Conservation (phyloP, 2,113 vertebrate species). For the Brachyhypopomus gauderio region DNA sequence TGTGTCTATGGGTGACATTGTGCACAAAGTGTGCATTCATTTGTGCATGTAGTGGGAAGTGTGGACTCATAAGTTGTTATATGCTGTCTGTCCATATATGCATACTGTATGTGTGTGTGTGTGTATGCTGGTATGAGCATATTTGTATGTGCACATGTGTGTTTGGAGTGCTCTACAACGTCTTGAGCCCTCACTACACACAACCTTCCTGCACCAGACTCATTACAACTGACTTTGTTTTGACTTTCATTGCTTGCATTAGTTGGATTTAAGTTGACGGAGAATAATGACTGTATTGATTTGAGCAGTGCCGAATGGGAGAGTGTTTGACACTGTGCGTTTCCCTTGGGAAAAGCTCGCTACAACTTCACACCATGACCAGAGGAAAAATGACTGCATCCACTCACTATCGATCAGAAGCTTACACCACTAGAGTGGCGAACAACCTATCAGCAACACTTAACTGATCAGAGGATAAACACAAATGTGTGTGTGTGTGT, state of each 20-base stretch:
- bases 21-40: background rate
- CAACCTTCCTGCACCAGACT: slow-evolving; percentile 28
- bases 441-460: slow-evolving; percentile 72
- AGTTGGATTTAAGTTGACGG: slow-evolving; percentile 79
- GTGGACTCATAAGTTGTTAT: background rate
- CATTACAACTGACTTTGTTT: slow-evolving; percentile 73
- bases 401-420: slow-evolving; percentile 77
- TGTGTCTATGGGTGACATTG: slow-evolving; percentile 26
- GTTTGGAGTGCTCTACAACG: slow-evolving; percentile 62
- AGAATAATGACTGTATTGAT: slow-evolving; percentile 82
- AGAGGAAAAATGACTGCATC: slow-evolving; percentile 56
- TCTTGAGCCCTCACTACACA: slow-evolving; percentile 52
- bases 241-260: slow-evolving; percentile 75
- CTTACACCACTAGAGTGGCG: slow-evolving; percentile 75
- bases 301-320: slow-evolving; percentile 71
- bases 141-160: slow-evolving; percentile 52
- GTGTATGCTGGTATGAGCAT: slow-evolving; percentile 22
- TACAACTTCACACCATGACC: background rate
- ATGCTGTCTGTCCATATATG: background rate
- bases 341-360: slow-evolving; percentile 69
- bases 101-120: slow-evolving; percentile 22
- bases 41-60: background rate
- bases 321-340: slow-evolving; percentile 65
- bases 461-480: slow-evolving; percentile 77
- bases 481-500: slow-evolving; percentile 60